Evolutionary conservation across 1,140 invertebrate genomes (phyloP), one percentile per base, ranked within the genome.

Genomic region (Ceratina calcarata): DNA sequence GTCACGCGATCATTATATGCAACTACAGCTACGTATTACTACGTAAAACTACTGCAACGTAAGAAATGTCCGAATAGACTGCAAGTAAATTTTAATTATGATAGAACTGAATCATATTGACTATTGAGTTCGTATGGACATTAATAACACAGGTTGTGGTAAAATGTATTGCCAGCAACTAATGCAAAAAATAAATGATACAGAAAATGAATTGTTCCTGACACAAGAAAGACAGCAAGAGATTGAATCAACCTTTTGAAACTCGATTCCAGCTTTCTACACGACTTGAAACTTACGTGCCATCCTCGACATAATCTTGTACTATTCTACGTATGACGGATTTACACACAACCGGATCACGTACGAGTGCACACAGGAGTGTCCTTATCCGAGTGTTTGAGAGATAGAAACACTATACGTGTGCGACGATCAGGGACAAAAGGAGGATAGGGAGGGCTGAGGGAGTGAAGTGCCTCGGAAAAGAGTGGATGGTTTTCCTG

Each of bases 341-440:
- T 45, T 64, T 72, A 27, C 24, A 15, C 51, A 20, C 18, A 10
- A 13, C 0, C 22, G 66, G 22, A 22, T 24, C 49, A n/a, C 15
- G 49, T 18, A 27, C 15, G 16, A 4, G 2, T 24, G 45, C 45
- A 27, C 66, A 68, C 20, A 18, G 22, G 1, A 10, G 51, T 32
- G 16, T 70, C 53, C 24, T 7, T 16, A 18, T 79, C 76, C 77
- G 78, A 72, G 80, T 78, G 76, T 81, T 65, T 12, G 68, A 49
- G 55, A 65, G 58, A 27, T 7, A n/a, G 55, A 13, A 61, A 32
- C 16, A 20, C 16, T 13, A 18, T 72, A 70, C 67, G 66, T 85
- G 71, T 74, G 78, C 62, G 81, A 80, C 72, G 72, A 88, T 88
- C 76, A 81, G 49, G 71, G 80, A 86, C 83, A 87, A 86, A 70